These are phyloP conservation scores for Eurois occulta DNA, from an alignment of 2,888 invertebrate genomes.

Conservation along the genomic window DNA sequence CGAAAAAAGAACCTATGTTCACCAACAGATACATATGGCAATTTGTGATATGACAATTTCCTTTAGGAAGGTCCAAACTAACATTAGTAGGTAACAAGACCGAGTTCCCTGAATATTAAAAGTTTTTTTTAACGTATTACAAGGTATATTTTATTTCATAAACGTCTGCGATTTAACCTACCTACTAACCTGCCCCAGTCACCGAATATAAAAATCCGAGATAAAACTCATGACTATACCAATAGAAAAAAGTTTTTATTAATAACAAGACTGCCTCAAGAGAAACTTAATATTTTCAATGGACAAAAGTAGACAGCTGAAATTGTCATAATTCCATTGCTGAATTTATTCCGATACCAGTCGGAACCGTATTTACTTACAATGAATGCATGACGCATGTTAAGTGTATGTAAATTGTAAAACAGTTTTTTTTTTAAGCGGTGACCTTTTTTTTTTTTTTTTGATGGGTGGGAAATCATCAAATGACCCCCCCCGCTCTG, in stretches of 20 bases:
- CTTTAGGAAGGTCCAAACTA: background rate
- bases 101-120: no score
- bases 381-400: slow-evolving; percentile 36
- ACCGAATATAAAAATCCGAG: slow-evolving; percentile 17
- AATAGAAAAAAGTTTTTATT: background rate
- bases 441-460: no score
- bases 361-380: slow-evolving; percentile 20
- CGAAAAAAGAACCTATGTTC: no score
- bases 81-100: background rate
- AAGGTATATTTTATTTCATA: background rate
- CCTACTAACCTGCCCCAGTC: background rate
- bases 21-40: background rate
- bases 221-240: background rate
- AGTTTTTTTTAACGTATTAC: no score
- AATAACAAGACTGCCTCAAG: slow-evolving; percentile 2
- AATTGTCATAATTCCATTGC: slow-evolving; percentile 1
- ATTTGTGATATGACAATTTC: background rate
- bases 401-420: slow-evolving; percentile 16
- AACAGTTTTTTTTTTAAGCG: slow-evolving; percentile 17
- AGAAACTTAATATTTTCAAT: slow-evolving; percentile 17
- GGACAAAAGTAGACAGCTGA: background rate
- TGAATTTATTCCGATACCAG: slow-evolving; percentile 12
- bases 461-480: no score
- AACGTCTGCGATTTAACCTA: background rate
- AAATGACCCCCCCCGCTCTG: no score